phyloP scores from a whole-genome alignment of 2,113 vertebrate species.

The Halichoeres trimaculatus region DNA sequence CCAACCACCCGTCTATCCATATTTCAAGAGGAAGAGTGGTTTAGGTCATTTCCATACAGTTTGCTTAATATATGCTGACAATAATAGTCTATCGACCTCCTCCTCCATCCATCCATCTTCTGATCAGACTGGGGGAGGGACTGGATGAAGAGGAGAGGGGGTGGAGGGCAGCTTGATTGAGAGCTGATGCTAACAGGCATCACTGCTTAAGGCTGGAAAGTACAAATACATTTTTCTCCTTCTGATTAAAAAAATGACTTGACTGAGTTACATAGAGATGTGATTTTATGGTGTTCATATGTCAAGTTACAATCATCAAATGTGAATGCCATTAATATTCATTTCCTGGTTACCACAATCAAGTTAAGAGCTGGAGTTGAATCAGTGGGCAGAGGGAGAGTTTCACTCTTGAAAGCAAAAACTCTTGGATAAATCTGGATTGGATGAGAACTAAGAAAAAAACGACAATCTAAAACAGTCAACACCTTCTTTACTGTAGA shows the following conservation, averaged over 20 bases:
- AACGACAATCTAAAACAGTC: neutral
- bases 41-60: slow-evolving; percentile 69
- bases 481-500: neutral
- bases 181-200: slow-evolving; percentile 33
- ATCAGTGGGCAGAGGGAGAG: too few species aligned
- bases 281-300: neutral
- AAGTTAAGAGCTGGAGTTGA: too few species aligned
- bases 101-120: slow-evolving; percentile 56
- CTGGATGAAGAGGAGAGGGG: slow-evolving; percentile 9
- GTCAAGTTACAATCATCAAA: slow-evolving; percentile 9
- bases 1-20: slow-evolving; percentile 27
- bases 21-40: slow-evolving; percentile 55
- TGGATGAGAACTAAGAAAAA: too few species aligned
- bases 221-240: slow-evolving; percentile 40
- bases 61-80: slow-evolving; percentile 73
- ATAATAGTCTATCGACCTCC: slow-evolving; percentile 76
- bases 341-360: too few species aligned
- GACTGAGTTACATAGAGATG: neutral
- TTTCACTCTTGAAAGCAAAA: too few species aligned
- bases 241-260: slow-evolving; percentile 14
- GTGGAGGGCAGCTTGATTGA: slow-evolving; percentile 62
- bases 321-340: slow-evolving; percentile 4
- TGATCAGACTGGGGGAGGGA: slow-evolving; percentile 50
- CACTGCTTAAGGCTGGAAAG: slow-evolving; percentile 17
- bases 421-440: too few species aligned